These are phyloP conservation scores for Rhinichthys osculus DNA, from an alignment of 2,797 vertebrate genomes.

Conservation along the genomic window DNA sequence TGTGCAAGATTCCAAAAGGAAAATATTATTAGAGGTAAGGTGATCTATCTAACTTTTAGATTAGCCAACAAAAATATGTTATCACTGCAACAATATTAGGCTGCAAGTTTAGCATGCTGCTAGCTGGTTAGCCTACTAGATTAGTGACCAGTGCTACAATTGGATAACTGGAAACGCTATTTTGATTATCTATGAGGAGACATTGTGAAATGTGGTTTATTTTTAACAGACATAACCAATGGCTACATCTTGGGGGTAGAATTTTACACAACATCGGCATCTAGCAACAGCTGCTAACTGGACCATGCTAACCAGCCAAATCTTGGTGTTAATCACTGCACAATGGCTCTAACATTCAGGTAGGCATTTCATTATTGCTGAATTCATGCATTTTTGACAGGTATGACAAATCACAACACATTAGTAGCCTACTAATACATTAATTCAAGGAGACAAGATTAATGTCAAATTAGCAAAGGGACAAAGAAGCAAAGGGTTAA, in stretches of 20 bases:
- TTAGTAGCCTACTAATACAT: not conserved
- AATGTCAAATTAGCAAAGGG: not conserved
- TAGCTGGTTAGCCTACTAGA: not conserved
- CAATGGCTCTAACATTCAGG: not conserved
- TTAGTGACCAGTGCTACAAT: not conserved
- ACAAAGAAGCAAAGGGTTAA: not conserved
- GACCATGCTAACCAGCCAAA: not conserved
- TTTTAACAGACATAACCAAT: not conserved
- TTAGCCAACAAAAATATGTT: not conserved
- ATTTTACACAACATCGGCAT: not conserved
- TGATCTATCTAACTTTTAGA: not conserved
- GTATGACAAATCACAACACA: not conserved
- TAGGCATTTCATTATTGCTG: not conserved
- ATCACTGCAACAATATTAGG: not conserved
- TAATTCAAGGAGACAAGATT: not conserved
- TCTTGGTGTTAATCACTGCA: not conserved
- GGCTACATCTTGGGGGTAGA: not conserved
- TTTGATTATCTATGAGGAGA: not conserved
- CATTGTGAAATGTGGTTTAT: not conserved
- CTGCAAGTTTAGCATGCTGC: not conserved
- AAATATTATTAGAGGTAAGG: not conserved
- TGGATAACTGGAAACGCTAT: not conserved
- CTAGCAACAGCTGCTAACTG: not conserved
- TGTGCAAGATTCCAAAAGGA: not conserved
- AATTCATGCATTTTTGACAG: not conserved